A percentile compares a stretch with the other conserved stretches of the same genome.
Conservation (phyloP, 1,140 invertebrate genomes). For the Homalodisca vitripennis region DNA sequence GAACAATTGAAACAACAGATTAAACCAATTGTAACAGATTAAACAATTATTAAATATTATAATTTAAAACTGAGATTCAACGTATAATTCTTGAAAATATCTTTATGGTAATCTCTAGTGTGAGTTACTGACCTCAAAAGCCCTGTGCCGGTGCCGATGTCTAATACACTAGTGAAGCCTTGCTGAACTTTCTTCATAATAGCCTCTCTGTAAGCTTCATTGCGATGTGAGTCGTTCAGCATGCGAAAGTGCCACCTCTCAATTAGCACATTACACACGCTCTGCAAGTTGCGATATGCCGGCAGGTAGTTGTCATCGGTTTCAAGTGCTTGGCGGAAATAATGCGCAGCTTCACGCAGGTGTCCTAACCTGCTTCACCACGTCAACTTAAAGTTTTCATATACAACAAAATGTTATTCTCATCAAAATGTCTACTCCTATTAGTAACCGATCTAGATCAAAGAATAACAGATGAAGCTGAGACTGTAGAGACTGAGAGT, state of each 20-base stretch:
- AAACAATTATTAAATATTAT: no score
- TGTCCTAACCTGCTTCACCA: constrained; percentile 36
- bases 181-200: constrained; percentile 56
- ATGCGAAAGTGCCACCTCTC: constrained; percentile 81
- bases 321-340: constrained; percentile 37
- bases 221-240: constrained; percentile 71
- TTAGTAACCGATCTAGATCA: no score
- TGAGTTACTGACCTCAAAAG: constrained; percentile 47
- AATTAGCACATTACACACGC: constrained; percentile 52
- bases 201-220: constrained; percentile 61
- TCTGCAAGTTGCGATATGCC: constrained; percentile 49
- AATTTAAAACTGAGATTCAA: no score
- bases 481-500: not conserved
- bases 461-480: not conserved
- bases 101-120: not conserved
- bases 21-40: no score
- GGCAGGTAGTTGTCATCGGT: constrained; percentile 46
- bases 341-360: constrained; percentile 33
- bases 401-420: no score
- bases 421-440: no score
- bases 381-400: no score
- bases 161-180: constrained; percentile 60
- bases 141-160: constrained; percentile 75
- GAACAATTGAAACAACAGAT: no score
- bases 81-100: not conserved